Percentiles rank a stretch among this genome's conserved stretches.
phyloP scores from a whole-genome alignment of 2,797 vertebrate genomes.

The Novumbra hubbsi region DNA sequence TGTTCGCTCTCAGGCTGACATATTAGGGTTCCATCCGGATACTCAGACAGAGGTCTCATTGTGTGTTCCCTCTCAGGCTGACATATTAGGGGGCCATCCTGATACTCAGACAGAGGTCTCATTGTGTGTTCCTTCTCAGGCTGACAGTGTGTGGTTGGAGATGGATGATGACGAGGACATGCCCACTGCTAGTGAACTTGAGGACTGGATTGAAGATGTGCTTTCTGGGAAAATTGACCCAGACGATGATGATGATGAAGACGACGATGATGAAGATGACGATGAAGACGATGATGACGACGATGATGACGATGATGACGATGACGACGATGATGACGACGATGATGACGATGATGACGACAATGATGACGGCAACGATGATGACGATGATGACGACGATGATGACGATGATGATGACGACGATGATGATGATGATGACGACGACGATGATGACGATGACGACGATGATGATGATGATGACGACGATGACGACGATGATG shows the following conservation, averaged over 20 bases:
- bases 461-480: constrained; percentile 54
- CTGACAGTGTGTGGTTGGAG: constrained; percentile 91
- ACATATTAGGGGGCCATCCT: neutral
- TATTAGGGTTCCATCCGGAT: neutral
- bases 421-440: constrained; percentile 59
- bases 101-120: neutral
- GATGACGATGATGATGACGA: constrained; percentile 55
- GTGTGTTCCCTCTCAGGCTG: neutral
- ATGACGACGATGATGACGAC: neutral
- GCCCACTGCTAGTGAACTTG: constrained; percentile 82
- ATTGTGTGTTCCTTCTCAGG: constrained; percentile 63
- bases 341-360: constrained; percentile 37
- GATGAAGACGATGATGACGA: constrained; percentile 54
- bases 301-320: constrained; percentile 40
- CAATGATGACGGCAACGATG: constrained; percentile 22
- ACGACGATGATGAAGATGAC: constrained; percentile 35
- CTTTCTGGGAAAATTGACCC: constrained; percentile 85
- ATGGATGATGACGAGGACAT: constrained; percentile 89
- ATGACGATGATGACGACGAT: constrained; percentile 27
- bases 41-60: neutral
- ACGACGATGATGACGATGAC: constrained; percentile 32
- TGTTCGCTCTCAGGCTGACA: neutral
- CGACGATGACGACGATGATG: constrained; percentile 45
- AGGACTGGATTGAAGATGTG: constrained; percentile 89
- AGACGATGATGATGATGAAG: constrained; percentile 67